Conservation (phyloP, 2,888 invertebrate species). For the Syritta pipiens region DNA sequence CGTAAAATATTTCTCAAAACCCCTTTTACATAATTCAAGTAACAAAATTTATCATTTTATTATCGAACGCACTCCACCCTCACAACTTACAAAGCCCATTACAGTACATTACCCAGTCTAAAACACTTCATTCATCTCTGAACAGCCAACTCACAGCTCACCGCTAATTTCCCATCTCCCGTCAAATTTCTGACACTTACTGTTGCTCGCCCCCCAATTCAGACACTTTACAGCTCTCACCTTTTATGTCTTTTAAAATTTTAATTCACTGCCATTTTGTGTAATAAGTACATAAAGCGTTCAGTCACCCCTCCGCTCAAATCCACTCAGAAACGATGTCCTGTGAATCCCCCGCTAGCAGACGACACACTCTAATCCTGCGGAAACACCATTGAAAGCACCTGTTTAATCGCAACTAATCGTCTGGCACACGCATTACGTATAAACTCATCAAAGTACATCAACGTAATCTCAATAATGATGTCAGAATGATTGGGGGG, state of each 20-base stretch:
- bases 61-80: no score
- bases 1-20: no score
- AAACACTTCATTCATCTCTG: no score
- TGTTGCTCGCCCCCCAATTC: no score
- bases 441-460: constrained; percentile 67
- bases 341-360: constrained; percentile 1
- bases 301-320: constrained; percentile 24
- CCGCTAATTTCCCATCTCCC: no score
- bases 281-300: constrained; percentile 53
- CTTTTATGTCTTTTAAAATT: constrained; percentile 54
- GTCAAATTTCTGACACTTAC: no score
- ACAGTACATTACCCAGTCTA: no score
- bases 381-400: constrained; percentile 69
- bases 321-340: constrained; percentile 45
- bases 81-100: no score
- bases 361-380: constrained; percentile 47
- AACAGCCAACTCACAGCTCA: no score
- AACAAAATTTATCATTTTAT: no score
- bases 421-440: constrained; percentile 67
- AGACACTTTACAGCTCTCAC: no score
- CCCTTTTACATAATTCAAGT: no score
- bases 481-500: constrained; percentile 33
- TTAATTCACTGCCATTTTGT: constrained; percentile 61
- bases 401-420: constrained; percentile 69
- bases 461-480: constrained; percentile 67